Evolutionary conservation across 2,888 invertebrate species (phyloP).

Genomic region (Dynastes hyllus): DNA sequence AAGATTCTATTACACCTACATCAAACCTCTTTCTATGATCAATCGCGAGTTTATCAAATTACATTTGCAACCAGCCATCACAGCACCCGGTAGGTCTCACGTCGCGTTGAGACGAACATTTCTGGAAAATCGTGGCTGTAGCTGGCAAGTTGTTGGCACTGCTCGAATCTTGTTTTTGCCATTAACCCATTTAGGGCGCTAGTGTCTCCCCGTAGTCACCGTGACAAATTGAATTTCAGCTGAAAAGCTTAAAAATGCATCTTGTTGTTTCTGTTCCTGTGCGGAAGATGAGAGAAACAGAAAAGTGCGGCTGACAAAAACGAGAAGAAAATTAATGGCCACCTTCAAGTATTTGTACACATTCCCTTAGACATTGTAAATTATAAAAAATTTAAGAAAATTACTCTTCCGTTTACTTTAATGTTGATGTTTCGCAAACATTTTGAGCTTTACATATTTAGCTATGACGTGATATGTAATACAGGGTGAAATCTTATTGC

Average conservation of each 20-base stretch:
- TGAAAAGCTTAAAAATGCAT: conserved; percentile 35
- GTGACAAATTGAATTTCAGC: conserved; percentile 43
- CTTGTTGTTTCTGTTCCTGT: conserved; percentile 22
- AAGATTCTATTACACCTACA: no score
- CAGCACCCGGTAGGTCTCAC: no score
- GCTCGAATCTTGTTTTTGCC: conserved; percentile 33
- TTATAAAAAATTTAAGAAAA: background rate
- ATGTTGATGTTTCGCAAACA: background rate
- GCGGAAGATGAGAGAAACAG: conserved; percentile 5
- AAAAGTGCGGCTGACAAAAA: conserved; percentile 21
- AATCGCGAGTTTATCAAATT: no score
- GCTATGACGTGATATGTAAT: no score
- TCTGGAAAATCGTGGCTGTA: conserved; percentile 13
- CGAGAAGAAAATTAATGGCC: conserved; percentile 32
- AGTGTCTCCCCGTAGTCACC: conserved; percentile 31
- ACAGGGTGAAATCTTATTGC: no score
- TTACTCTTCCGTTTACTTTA: background rate
- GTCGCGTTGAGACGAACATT: background rate
- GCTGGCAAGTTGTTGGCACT: conserved; percentile 21
- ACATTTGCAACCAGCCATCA: no score
- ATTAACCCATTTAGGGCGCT: conserved; percentile 31
- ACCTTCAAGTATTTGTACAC: conserved; percentile 23
- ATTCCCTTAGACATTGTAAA: background rate
- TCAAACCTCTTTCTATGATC: no score
- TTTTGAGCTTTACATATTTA: background rate